Evolutionary conservation across 2,113 vertebrate genomes (phyloP), one percentile per base, ranked within the genome.

Genomic region (Cebus imitator): DNA sequence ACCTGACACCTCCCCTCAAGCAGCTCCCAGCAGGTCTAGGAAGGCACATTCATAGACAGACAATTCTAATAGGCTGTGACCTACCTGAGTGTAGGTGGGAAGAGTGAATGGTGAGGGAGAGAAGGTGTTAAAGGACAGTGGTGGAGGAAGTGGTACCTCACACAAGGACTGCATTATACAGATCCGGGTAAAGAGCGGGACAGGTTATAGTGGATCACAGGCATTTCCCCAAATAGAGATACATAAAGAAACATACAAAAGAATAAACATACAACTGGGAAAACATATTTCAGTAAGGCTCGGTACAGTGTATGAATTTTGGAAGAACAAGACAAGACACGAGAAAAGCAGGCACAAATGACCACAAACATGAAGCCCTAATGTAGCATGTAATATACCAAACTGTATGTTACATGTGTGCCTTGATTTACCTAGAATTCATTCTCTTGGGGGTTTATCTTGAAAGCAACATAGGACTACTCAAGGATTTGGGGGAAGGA

Each of bases 31-130:
- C 6, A n/a, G 43, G 8, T 18, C 11, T 32, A 84, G 78, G 68
- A 61, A 40, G 30, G 21, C 11, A 82, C 17, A 45, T 18, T 45
- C 1, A 16, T 45, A 81, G 76, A 17, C 2, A 80, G 27, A 17
- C 6, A 37, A 20, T 14, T 55, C 80, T 27, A 6, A 48, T 7
- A 78, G 21, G 55, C 8, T 30, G 48, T 45, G 48, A 52, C 52
- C 52, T 52, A 52, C 52, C 52, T 52, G 16, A 17, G 52, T 52
- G 52, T 52, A 17, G 6, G 17, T 37, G 6, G 17, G 43, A 3
- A 43, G 58, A 92, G 0, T 32, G 17, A n/a, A 52, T 4, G 32
- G 2, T 2, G 3, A 27, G n/a, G 23, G 3, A 4, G 35, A 6
- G 40, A 70, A 10, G 12, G 9, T 20, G 13, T 13, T 35, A 50